Evolutionary conservation across 1,140 invertebrate genomes (phyloP), one percentile per base, ranked within the genome.

Genomic region (Thaumatotibia leucotreta): DNA sequence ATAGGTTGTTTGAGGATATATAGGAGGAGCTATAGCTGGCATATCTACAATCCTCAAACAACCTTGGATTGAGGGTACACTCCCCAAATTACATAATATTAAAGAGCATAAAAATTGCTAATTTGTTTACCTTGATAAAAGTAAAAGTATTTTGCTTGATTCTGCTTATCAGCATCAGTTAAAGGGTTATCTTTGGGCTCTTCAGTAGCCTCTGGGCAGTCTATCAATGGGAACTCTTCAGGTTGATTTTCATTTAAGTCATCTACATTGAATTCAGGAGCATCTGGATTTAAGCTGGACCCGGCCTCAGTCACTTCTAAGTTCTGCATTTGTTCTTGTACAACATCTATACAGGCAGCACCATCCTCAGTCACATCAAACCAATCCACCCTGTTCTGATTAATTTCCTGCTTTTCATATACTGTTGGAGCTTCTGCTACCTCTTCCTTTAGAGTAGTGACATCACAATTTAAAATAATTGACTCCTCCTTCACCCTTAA

Each of bases 121-220:
- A 14, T 45, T 66, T 61, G 63, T 58, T 74, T 92, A 96, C 96
- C 95, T 94, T 98, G 97, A 91, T 97, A 98, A 83, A 97, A 98
- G 80, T 97, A 97, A 86, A 95, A 96, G 74, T 93, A 94, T 88
- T 94, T 95, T 32, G 80, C 69, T 72, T 88, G 82, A 69, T 89
- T 87, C 69, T 87, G 76, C 68, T 80, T 84, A 58, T 91, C 86
- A 77, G 78, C 75, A 67, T 84, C 74, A 54, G 79, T 79, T 35
- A 83, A 71, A 61, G 66, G 52, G 4, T 78, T 73, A 61, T 77
- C 65, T 49, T 61, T 67, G 14, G 33, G 6, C 50, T 79, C 73
- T 23, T 70, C 67, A 22, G 63, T 2, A 64, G 73, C 75, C 45
- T 68, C 61, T 17, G 64, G 45, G 58, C 62, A 66, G 50, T 86